phyloP scores from a whole-genome alignment of 2,797 vertebrate genomes.

The Acanthopagrus latus region DNA sequence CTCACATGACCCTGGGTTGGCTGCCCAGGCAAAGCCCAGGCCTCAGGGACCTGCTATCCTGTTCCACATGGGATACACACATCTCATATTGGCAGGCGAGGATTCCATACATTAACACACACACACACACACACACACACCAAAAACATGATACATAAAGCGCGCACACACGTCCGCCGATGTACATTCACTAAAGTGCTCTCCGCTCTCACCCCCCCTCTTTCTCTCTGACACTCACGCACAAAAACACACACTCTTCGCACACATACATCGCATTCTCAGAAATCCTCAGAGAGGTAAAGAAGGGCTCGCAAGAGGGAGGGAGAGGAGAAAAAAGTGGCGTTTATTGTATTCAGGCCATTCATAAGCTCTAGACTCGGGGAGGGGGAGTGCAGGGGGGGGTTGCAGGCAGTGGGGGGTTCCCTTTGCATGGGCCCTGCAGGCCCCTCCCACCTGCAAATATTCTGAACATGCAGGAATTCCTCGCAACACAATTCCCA shows the following conservation, averaged over 20 bases:
- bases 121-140: slow-evolving; percentile 26
- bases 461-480: slow-evolving; percentile 86
- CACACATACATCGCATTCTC: slow-evolving; percentile 73
- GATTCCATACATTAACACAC: slow-evolving; percentile 58
- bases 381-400: slow-evolving; percentile 78
- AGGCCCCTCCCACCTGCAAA: slow-evolving; percentile 84
- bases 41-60: slow-evolving; percentile 91
- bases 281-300: slow-evolving; percentile 79
- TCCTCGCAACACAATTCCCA: slow-evolving; percentile 82
- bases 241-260: slow-evolving; percentile 52
- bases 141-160: slow-evolving; percentile 51
- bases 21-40: slow-evolving; percentile 90
- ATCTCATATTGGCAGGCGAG: slow-evolving; percentile 66
- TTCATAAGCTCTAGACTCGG: slow-evolving; percentile 90
- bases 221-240: slow-evolving; percentile 37
- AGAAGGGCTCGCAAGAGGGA: slow-evolving; percentile 71
- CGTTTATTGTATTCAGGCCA: slow-evolving; percentile 94
- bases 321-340: slow-evolving; percentile 89
- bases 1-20: slow-evolving; percentile 88
- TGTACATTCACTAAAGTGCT: slow-evolving; percentile 62
- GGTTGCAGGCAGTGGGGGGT: slow-evolving; percentile 84
- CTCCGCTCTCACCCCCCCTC: slow-evolving; percentile 40
- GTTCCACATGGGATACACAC: slow-evolving; percentile 85
- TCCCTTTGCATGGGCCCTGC: slow-evolving; percentile 84
- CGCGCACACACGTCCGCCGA: slow-evolving; percentile 25